These are phyloP conservation scores for Hesperophylax magnus DNA, from an alignment of 1,140 invertebrate genomes.

Conservation along the genomic window DNA sequence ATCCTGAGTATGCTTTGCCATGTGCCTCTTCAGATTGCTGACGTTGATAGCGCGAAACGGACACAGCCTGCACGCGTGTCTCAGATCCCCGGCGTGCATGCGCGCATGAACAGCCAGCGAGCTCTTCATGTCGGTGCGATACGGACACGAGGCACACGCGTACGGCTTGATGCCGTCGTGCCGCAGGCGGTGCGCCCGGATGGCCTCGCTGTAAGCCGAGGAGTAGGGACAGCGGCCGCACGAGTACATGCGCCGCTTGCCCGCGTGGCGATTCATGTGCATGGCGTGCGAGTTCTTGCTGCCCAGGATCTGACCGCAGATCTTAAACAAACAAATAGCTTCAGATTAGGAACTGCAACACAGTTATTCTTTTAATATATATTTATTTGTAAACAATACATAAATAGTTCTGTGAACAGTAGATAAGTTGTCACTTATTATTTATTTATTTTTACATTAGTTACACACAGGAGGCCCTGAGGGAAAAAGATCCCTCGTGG, in stretches of 20 bases:
- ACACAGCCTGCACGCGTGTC: background rate
- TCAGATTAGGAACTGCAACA: no score
- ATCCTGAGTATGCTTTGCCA: background rate
- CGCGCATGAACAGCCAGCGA: background rate
- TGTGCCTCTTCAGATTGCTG: slow-evolving; percentile 27
- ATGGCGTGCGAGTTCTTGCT: background rate
- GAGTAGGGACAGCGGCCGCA: slow-evolving; percentile 4
- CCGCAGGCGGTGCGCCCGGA: background rate
- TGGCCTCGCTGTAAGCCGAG: background rate
- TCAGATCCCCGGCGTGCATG: background rate
- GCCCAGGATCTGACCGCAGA: slow-evolving; percentile 10
- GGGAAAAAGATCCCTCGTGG: no score
- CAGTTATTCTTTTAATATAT: no score
- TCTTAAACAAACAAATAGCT: slow-evolving; percentile 11
- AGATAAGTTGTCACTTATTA: no score
- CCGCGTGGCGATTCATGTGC: slow-evolving; percentile 3
- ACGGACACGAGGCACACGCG: background rate
- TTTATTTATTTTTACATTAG: no score
- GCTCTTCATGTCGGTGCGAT: slow-evolving; percentile 4
- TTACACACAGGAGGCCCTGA: no score
- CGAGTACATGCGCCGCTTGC: background rate
- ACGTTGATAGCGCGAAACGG: background rate
- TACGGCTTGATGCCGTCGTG: slow-evolving; percentile 27
- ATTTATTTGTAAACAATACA: no score
- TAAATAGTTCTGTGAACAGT: no score